Percentiles rank a stretch among this genome's conserved stretches.
Evolutionary conservation across 2,888 invertebrate species (phyloP).

Genomic region (Falcaria lacertinaria): DNA sequence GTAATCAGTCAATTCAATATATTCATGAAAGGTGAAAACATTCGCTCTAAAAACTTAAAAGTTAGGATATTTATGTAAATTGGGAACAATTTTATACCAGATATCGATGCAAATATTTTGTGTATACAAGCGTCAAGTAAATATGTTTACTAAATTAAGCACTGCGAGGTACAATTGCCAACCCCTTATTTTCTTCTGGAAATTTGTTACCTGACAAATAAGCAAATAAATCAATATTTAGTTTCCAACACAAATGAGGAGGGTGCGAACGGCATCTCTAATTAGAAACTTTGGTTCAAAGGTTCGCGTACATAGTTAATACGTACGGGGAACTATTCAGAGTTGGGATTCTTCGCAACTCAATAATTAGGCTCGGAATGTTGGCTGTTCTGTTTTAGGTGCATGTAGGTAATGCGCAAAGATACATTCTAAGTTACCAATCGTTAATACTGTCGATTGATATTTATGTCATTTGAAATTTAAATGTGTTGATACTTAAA

Average conservation of each 20-base stretch:
- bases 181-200: no score
- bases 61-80: no score
- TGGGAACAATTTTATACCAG: no score
- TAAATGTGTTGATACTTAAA: no score
- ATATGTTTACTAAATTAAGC: no score
- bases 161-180: no score
- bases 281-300: conserved; percentile 2
- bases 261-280: not conserved
- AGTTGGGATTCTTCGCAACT: conserved; percentile 1
- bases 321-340: not conserved
- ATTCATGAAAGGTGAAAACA: no score
- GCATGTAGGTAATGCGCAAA: not conserved
- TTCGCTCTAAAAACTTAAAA: no score
- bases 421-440: not conserved
- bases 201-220: not conserved
- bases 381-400: not conserved
- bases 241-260: not conserved
- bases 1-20: no score
- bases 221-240: not conserved
- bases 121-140: no score
- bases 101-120: no score
- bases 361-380: not conserved
- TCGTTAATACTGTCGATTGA: not conserved
- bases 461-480: conserved; percentile 16
- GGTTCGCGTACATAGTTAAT: not conserved